Evolutionary conservation across 37 sponge, comb jelly and placozoan species (phyloP).

Genomic region (Ianthella basta): DNA sequence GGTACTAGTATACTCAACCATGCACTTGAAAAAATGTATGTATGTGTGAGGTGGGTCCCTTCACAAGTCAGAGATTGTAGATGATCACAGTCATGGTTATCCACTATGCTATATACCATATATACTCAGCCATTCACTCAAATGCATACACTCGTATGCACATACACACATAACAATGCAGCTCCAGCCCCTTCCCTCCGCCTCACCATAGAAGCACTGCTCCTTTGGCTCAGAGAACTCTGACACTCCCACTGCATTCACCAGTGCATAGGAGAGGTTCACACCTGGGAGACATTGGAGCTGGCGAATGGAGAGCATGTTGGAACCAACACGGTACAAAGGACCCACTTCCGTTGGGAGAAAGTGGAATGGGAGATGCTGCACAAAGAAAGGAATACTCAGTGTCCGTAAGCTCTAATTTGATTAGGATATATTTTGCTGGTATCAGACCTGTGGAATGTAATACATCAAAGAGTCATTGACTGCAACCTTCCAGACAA

Average conservation of each 20-base stretch:
- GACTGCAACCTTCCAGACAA: background rate
- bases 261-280: slow-evolving; percentile 28
- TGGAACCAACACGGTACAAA: slow-evolving; percentile 8
- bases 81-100: too few species aligned
- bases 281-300: slow-evolving; percentile 10
- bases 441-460: slow-evolving; percentile 21
- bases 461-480: background rate
- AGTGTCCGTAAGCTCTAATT: background rate
- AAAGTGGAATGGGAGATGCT: slow-evolving; percentile 32
- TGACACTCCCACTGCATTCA: background rate
- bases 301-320: slow-evolving; percentile 27
- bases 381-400: background rate
- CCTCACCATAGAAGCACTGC: slow-evolving; percentile 27
- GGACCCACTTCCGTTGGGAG: slow-evolving; percentile 13
- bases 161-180: background rate
- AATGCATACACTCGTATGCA: background rate
- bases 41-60: too few species aligned
- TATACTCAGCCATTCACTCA: background rate
- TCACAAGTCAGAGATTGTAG: too few species aligned
- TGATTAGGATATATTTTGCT: background rate
- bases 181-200: background rate
- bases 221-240: slow-evolving; percentile 13
- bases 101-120: background rate
- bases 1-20: too few species aligned
- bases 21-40: too few species aligned